These are phyloP conservation scores for Pemphredon lugubris DNA, from an alignment of 2,888 invertebrate species.

Conservation along the genomic window DNA sequence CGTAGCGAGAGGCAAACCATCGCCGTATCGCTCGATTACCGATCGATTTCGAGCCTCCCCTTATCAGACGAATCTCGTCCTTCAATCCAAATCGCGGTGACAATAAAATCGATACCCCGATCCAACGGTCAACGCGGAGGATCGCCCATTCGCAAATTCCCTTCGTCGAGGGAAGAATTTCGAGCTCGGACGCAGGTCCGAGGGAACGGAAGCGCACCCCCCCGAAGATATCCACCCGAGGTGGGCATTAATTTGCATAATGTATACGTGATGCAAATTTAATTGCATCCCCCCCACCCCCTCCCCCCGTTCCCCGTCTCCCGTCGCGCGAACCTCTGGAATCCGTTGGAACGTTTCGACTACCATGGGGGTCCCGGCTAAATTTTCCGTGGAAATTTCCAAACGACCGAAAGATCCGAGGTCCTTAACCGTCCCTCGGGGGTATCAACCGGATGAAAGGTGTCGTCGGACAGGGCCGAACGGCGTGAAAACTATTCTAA, in stretches of 20 bases:
- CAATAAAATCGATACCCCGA: no score
- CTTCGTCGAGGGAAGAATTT: constrained; percentile 25
- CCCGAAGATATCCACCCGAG: constrained; percentile 49
- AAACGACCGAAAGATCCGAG: constrained; percentile 11
- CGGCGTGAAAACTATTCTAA: background rate
- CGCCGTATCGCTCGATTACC: background rate
- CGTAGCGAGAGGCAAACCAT: background rate
- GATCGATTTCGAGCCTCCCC: background rate
- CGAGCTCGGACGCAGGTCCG: constrained; percentile 9
- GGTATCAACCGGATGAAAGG: background rate
- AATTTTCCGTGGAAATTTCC: constrained; percentile 57
- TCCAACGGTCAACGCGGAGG: no score
- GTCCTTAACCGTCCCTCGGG: constrained; percentile 9
- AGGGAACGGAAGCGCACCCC: constrained; percentile 25
- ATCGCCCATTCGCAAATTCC: no score
- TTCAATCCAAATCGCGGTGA: no score
- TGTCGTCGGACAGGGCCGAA: constrained; percentile 3
- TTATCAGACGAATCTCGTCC: background rate
- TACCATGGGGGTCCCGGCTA: constrained; percentile 8
- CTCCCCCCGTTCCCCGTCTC: background rate
- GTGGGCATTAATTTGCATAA: constrained; percentile 67
- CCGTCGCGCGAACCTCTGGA: background rate
- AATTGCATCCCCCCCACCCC: constrained; percentile 34
- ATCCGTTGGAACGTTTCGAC: constrained; percentile 15
- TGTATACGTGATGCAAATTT: constrained; percentile 72